phyloP scores from a whole-genome alignment of 1,140 invertebrate species.

The Bilobella aurantiaca region DNA sequence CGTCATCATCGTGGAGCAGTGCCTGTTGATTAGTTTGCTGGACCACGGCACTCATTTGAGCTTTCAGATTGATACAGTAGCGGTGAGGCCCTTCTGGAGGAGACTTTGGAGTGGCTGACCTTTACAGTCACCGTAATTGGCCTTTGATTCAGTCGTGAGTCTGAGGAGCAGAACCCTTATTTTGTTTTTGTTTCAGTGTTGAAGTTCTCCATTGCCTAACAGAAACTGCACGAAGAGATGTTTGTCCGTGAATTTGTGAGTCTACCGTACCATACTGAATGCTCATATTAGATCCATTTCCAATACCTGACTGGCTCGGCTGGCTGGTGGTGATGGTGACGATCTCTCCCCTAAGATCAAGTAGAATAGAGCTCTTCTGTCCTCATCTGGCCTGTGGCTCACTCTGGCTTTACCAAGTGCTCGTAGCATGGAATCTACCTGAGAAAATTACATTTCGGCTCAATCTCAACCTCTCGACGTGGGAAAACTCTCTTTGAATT shows the following conservation, averaged over 20 bases:
- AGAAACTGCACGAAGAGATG: background rate
- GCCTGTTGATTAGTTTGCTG: background rate
- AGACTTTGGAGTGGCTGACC: no score
- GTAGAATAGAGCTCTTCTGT: background rate
- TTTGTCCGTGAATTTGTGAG: background rate
- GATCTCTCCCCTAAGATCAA: background rate
- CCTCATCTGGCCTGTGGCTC: background rate
- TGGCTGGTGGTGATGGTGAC: background rate
- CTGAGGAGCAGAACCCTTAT: no score
- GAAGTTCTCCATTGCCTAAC: background rate
- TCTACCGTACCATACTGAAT: no score
- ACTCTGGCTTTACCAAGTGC: background rate
- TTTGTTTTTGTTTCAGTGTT: background rate
- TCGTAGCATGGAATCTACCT: background rate
- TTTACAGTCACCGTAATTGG: no score
- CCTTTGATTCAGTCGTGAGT: no score
- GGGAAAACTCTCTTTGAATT: background rate
- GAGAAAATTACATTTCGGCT: background rate
- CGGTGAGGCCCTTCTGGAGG: background rate
- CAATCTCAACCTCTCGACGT: background rate
- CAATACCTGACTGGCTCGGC: background rate
- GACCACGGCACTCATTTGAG: constrained; percentile 1
- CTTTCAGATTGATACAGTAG: no score
- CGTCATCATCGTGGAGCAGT: background rate
- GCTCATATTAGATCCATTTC: background rate